Evolutionary conservation across 2,797 vertebrate species (phyloP), one percentile per base, ranked within the genome.

Genomic region (Paedocypris micromegethes): DNA sequence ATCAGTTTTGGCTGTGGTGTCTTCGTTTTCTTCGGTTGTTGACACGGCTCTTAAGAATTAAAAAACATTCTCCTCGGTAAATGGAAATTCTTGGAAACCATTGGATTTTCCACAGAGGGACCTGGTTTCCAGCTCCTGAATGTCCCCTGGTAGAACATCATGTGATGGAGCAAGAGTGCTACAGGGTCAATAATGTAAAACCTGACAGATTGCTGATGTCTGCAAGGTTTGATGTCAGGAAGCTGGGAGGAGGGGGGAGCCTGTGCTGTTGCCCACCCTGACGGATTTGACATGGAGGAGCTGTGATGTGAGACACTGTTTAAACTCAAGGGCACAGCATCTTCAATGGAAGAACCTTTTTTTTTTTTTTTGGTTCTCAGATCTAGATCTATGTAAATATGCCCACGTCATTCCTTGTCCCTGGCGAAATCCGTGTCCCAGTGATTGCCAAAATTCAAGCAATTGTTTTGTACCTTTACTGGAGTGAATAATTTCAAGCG

Each of bases 171-270:
- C 58, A 23, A 9, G 41, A 70, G 60, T 44, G 23, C 59, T 70
- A 52, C 60, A 43, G 60, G 68, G 68, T 70, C 68, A 70, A 70
- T 64, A 70, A 64, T 70, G 54, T 64, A 70, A 58, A 70, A 70
- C 53, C 38, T 58, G 72, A 72, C 61, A 46, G 58, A 54, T 46
- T 52, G 60, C 51, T 73, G 63, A 54, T 71, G 67, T 66, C 54
- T 50, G 45, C 57, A 61, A 44, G 58, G 54, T 43, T 50, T 65
- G 56, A 51, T 49, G 46, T 61, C 43, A 42, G 40, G 70, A 61
- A 37, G 59, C 2, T 8, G 58, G 46, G 58, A 9, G 46, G 52
- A 51, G 40, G 45, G 45, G 41, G 53, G 23, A 56, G 39, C 45
- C 51, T 64, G 7, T 48, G 52, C 60, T 62, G 67, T 38, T 54